phyloP scores from a whole-genome alignment of 2,888 invertebrate species.

The Sussaba pulchella region DNA sequence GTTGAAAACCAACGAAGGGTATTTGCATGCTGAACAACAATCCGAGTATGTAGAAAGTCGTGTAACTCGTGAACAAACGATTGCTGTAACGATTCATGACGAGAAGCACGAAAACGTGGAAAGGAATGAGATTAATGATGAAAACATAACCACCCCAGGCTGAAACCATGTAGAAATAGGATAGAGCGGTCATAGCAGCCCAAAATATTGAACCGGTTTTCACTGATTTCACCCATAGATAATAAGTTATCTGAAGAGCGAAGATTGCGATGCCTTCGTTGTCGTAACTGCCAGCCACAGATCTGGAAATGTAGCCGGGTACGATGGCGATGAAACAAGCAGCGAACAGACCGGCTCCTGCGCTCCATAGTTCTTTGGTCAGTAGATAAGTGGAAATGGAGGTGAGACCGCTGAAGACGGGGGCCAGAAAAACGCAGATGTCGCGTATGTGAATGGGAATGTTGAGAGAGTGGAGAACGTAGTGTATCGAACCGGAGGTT shows the following conservation, averaged over 20 bases:
- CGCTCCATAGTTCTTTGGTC: constrained; percentile 98
- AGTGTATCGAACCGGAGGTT: constrained; percentile 98
- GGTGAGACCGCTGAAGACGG: constrained; percentile 98
- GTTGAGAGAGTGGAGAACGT: constrained; percentile 94
- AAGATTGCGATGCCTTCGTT: constrained; percentile 99
- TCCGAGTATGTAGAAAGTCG: constrained; percentile 98
- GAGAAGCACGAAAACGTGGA: constrained; percentile 97
- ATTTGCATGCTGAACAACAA: constrained; percentile 98
- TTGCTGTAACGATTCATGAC: constrained; percentile 98
- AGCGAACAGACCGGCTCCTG: constrained; percentile 98
- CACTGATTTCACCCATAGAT: constrained; percentile 98
- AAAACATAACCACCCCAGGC: constrained; percentile 99
- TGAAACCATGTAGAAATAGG: constrained; percentile 99
- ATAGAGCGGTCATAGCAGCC: constrained; percentile 96
- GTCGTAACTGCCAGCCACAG: constrained; percentile 99
- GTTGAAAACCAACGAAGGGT: constrained; percentile 98
- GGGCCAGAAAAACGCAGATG: constrained; percentile 99
- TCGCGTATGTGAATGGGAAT: constrained; percentile 99
- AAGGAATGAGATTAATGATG: constrained; percentile 99
- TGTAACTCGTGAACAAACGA: constrained; percentile 96
- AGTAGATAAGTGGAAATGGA: constrained; percentile 98
- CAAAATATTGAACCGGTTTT: constrained; percentile 99
- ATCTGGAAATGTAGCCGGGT: constrained; percentile 99
- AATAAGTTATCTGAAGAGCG: constrained; percentile 99
- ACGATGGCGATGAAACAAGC: constrained; percentile 99